phyloP scores from a whole-genome alignment of 2,797 vertebrate species.

The Enteromius trimaculatus region DNA sequence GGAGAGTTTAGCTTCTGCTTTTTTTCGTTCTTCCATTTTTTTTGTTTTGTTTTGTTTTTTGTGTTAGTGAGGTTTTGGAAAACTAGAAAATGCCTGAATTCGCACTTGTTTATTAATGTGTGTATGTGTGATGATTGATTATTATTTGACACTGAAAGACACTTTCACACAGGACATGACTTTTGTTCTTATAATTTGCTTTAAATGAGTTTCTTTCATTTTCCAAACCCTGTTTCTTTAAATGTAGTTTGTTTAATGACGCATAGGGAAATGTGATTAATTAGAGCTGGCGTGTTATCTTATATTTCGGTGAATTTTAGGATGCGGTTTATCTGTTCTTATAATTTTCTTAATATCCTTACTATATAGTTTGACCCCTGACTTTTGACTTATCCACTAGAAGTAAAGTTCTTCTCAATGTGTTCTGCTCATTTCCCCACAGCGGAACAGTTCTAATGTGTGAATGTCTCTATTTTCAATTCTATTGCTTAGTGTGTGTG shows the following conservation, averaged over 20 bases:
- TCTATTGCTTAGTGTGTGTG: background rate
- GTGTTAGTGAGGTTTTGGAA: constrained; percentile 1
- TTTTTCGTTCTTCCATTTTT: background rate
- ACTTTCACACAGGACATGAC: background rate
- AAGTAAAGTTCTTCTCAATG: constrained; percentile 18
- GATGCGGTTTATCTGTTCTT: background rate
- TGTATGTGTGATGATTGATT: background rate
- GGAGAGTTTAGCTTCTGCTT: background rate
- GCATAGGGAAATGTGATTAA: background rate
- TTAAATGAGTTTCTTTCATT: background rate
- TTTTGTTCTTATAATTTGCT: background rate
- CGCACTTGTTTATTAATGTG: background rate
- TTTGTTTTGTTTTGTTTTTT: background rate
- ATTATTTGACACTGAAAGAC: background rate
- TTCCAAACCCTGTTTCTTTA: background rate
- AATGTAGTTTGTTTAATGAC: background rate
- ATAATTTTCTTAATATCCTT: background rate
- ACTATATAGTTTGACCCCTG: background rate
- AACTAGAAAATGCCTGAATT: background rate
- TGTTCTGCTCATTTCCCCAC: background rate
- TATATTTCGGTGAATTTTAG: background rate
- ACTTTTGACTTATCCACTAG: background rate
- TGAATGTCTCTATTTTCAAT: constrained; percentile 18
- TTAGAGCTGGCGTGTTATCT: background rate
- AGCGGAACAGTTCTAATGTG: background rate